Conservation (phyloP, 2,113 vertebrate species). For the Apus apus region DNA sequence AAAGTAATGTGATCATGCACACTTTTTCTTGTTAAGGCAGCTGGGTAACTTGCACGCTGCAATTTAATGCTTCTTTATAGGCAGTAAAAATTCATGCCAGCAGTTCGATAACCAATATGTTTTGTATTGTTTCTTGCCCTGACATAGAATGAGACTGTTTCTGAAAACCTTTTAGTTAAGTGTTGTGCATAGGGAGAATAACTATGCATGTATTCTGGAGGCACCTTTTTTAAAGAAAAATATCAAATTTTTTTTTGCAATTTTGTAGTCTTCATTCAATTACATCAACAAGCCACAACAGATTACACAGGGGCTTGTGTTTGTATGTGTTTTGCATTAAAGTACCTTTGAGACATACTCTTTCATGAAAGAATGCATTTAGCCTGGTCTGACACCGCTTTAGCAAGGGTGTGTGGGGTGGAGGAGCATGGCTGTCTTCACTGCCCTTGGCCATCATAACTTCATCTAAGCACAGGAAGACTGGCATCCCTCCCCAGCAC, state of each 20-base stretch:
- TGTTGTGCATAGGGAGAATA: not conserved
- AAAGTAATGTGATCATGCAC: not conserved
- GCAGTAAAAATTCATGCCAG: conserved; percentile 29
- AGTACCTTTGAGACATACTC: not conserved
- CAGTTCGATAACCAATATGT: not conserved
- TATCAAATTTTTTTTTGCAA: not conserved
- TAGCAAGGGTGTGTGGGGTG: not conserved
- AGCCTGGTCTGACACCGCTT: not conserved
- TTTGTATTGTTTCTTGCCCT: conserved; percentile 12
- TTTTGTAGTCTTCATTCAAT: not conserved
- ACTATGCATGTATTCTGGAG: not conserved
- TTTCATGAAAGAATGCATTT: not conserved
- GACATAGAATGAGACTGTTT: not conserved
- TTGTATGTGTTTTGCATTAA: not conserved
- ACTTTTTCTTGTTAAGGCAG: conserved; percentile 11
- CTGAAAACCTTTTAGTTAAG: not conserved
- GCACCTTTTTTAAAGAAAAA: not conserved
- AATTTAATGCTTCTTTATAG: conserved; percentile 15
- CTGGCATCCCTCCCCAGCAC: not conserved
- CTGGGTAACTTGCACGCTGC: not conserved
- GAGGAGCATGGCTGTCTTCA: not conserved
- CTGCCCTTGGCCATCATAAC: not conserved
- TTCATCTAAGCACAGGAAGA: not conserved
- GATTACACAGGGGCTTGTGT: not conserved
- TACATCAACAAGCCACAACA: not conserved